These are phyloP conservation scores for Hippopotamyrus pictus DNA, from an alignment of 2,797 vertebrate genomes.

Conservation along the genomic window DNA sequence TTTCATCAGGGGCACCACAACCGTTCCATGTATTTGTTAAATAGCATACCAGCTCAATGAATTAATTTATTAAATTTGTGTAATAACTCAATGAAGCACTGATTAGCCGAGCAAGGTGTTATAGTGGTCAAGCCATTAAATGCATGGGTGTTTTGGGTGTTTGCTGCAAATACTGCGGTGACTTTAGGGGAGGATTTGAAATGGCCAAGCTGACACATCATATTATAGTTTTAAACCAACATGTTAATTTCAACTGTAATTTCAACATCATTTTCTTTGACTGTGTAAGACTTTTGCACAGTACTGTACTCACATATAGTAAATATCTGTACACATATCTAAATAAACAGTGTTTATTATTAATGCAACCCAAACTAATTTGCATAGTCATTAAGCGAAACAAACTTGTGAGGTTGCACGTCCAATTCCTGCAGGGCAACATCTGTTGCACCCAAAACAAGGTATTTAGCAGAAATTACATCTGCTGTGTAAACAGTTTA, in stretches of 20 bases:
- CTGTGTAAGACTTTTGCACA: neutral
- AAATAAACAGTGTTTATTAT: neutral
- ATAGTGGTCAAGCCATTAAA: neutral
- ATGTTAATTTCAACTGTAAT: too few relatives aligned
- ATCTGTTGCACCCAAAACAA: conserved; percentile 35
- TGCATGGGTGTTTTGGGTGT: neutral
- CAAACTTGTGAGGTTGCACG: neutral
- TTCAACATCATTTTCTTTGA: neutral
- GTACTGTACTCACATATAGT: neutral
- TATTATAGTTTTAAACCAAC: neutral
- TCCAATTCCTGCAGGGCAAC: conserved; percentile 33
- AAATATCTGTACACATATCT: neutral
- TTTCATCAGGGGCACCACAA: neutral
- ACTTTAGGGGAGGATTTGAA: neutral
- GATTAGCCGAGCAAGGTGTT: neutral
- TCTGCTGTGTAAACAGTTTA: conserved; percentile 8
- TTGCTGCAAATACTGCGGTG: neutral
- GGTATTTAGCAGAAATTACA: neutral
- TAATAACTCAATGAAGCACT: neutral
- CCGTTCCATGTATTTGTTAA: neutral
- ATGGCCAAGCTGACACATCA: neutral
- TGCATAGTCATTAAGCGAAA: neutral
- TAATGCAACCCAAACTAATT: neutral
- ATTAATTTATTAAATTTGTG: neutral
- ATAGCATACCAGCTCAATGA: neutral